phyloP scores from a whole-genome alignment of 1,140 invertebrate species.

The Caerostris extrusa region DNA sequence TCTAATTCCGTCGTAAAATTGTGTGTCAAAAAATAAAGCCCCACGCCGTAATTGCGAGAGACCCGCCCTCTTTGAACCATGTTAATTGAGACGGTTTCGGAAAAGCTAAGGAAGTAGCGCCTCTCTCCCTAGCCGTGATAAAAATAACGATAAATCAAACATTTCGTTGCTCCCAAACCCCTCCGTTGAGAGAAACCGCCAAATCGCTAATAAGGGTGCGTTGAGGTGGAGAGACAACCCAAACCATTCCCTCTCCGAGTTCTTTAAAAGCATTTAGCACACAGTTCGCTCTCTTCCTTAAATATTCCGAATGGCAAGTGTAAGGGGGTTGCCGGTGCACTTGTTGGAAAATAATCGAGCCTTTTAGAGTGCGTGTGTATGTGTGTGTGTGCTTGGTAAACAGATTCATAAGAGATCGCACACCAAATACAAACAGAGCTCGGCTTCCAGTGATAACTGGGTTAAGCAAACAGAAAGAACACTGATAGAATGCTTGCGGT shows the following conservation, averaged over 20 bases:
- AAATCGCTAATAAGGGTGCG: constrained; percentile 67
- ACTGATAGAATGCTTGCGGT: constrained; percentile 77
- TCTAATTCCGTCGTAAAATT: constrained; percentile 16
- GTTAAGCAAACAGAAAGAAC: constrained; percentile 77
- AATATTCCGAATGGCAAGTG: constrained; percentile 72
- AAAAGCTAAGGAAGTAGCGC: constrained; percentile 41
- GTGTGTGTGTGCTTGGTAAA: constrained; percentile 73
- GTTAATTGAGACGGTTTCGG: constrained; percentile 58
- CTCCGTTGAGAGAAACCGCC: constrained; percentile 56
- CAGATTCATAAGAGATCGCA: constrained; percentile 76
- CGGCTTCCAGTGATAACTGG: constrained; percentile 74
- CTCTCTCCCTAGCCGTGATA: constrained; percentile 41
- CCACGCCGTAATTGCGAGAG: constrained; percentile 19
- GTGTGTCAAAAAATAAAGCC: constrained; percentile 46
- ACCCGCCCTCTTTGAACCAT: not conserved
- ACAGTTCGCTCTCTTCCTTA: constrained; percentile 65
- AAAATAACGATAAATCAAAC: constrained; percentile 75
- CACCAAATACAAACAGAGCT: constrained; percentile 76
- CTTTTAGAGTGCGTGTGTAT: constrained; percentile 59
- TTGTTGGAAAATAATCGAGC: constrained; percentile 78
- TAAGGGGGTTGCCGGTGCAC: constrained; percentile 30
- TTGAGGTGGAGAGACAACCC: constrained; percentile 27
- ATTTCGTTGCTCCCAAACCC: not conserved
- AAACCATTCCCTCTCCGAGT: constrained; percentile 45
- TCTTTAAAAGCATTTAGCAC: constrained; percentile 76